A percentile compares a stretch with the other conserved stretches of the same genome.
Evolutionary conservation across 2,888 invertebrate species (phyloP).

Genomic region (Sericinus montela): DNA sequence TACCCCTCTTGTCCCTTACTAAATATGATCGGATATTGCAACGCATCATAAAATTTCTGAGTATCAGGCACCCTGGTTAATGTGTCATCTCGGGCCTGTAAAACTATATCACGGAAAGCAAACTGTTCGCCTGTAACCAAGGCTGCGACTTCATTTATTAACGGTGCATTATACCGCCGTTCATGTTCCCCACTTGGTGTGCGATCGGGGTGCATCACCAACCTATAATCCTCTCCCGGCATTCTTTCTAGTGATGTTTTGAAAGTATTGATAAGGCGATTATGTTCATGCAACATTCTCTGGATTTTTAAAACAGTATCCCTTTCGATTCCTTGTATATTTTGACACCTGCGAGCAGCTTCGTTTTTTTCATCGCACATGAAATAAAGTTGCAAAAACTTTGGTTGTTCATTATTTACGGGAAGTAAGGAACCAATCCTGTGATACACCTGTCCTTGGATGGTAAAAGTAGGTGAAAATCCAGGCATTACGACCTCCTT

Average conservation of each 20-base stretch:
- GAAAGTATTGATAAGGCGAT: conserved; percentile 28
- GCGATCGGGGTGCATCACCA: conserved; percentile 32
- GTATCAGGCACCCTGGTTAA: conserved; percentile 36
- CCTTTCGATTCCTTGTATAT: neutral
- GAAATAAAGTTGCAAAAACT: neutral
- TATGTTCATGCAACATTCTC: neutral
- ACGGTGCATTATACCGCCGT: neutral
- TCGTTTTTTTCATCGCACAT: neutral
- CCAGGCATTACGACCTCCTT: neutral
- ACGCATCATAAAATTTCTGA: neutral
- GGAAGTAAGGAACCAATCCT: no score
- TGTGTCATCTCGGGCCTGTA: conserved; percentile 25
- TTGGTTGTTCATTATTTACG: no score
- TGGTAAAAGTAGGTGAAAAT: neutral
- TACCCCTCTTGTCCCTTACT: no score
- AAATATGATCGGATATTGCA: no score
- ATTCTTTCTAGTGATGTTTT: conserved; percentile 33
- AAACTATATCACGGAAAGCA: conserved; percentile 30
- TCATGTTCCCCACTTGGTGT: conserved; percentile 28
- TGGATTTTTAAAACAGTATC: neutral
- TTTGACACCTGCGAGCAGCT: neutral
- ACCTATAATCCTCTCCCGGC: conserved; percentile 29
- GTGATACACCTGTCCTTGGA: no score
- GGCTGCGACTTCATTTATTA: neutral
- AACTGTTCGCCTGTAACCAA: conserved; percentile 21